These are phyloP conservation scores for Naja naja DNA, from an alignment of 2,113 vertebrate genomes.

Conservation along the genomic window DNA sequence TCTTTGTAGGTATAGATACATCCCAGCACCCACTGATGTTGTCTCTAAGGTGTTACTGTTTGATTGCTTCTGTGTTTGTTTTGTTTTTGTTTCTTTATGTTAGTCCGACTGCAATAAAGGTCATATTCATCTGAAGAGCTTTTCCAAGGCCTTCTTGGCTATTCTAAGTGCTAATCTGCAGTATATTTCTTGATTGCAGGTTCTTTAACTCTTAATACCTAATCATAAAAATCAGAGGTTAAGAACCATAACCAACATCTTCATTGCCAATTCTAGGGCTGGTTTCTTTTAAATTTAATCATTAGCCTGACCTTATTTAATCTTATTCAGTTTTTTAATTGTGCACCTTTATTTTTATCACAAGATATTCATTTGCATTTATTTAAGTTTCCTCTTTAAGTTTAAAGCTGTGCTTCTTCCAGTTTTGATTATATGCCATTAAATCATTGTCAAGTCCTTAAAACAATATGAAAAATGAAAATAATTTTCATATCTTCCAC, in stretches of 20 bases:
- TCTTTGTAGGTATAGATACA: background rate
- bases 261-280: background rate
- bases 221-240: background rate
- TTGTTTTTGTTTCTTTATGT: background rate
- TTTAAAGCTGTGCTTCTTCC: background rate
- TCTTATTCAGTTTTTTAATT: background rate
- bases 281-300: background rate
- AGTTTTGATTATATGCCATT: background rate
- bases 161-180: background rate
- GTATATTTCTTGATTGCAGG: background rate
- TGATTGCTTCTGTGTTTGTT: background rate
- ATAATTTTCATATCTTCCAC: background rate
- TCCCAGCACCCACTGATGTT: background rate
- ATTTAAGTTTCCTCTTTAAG: background rate
- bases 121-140: background rate
- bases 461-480: too few relatives aligned
- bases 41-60: background rate
- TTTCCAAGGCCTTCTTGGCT: background rate
- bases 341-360: background rate
- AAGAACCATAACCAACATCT: background rate
- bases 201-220: background rate
- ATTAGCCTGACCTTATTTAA: background rate
- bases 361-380: background rate
- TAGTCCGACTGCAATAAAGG: background rate
- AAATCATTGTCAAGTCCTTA: background rate